Percentiles rank a stretch among this genome's conserved stretches.
phyloP scores from a whole-genome alignment of 35 echinoderm and acorn worm species.

The Patiria miniata region DNA sequence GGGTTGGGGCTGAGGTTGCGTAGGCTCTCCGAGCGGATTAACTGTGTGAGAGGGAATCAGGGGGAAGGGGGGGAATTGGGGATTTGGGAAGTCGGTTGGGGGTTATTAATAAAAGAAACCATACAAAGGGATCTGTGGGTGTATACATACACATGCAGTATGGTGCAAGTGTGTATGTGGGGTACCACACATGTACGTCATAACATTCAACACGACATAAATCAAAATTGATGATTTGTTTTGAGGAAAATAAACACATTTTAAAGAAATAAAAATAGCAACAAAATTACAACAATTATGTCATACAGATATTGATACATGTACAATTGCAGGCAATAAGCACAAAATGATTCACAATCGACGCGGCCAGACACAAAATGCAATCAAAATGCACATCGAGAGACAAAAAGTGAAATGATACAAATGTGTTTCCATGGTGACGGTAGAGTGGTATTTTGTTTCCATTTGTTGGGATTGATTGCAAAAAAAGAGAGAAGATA shows the following conservation, averaged over 20 bases:
- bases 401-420: background rate
- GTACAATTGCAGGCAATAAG: background rate
- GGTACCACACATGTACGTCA: no score
- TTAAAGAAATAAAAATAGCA: background rate
- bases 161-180: background rate
- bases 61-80: background rate
- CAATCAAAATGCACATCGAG: background rate
- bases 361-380: background rate
- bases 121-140: slow-evolving; percentile 59
- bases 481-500: background rate
- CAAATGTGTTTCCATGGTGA: slow-evolving; percentile 27
- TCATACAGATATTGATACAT: background rate
- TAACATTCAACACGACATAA: no score
- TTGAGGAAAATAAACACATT: background rate
- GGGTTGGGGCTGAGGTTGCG: slow-evolving; percentile 73
- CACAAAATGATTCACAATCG: background rate
- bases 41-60: slow-evolving; percentile 42
- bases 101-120: slow-evolving; percentile 70
- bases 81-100: background rate
- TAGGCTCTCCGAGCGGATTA: slow-evolving; percentile 76
- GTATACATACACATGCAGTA: background rate
- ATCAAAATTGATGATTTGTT: slow-evolving; percentile 7
- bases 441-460: background rate
- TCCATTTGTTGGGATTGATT: background rate
- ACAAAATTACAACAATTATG: background rate